Base-by-base conservation (phyloP, 2,888 invertebrate species). In the Epiblema foenella region DNA sequence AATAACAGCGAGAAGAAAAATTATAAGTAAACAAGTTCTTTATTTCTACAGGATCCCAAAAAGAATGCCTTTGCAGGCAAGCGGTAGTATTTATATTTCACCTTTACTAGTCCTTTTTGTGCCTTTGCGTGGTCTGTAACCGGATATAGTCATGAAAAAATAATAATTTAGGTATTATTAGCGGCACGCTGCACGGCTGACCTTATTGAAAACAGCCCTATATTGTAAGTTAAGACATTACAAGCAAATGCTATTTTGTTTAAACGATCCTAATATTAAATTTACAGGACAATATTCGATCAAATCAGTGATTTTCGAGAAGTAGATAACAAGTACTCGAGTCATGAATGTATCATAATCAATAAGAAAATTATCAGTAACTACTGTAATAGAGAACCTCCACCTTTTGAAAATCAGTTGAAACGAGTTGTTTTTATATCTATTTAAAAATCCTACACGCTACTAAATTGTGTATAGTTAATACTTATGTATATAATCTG, bases 21-120 rank as follows among this genome's bases (percentile, higher is more conserved):
- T 75, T 63, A 75, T 79, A 77, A 78, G 79, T 78, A 81, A 80
- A 80, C 77, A 81, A 75, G 74, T 73, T 75, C 79, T 78, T 71
- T n/a, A n/a, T n/a, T 63, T 77, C 68, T 69, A 67, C 72, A 72
- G 75, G 75, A 78, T 79, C 76, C 75, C 76, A 69, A 69, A 68
- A 75, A 62, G 71, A 74, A 73, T 57, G 73, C 71, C 77, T 76
- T 76, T 74, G 56, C 39, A 42, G 37, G 69, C 69, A 58, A 64
- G 33, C 51, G 63, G 51, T 17, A 69, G 37, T 69, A 58, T 69
- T 64, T 65, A 69, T 52, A 64, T 64, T 52, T 59, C 59, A 58
- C 64, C 52, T 69, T 59, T 39, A 42, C 58, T 69, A 65, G 65
- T 69, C 69, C 59, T 64, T 69, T 64, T 58, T 42, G 58, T 64